Base-by-base conservation (phyloP, 2,797 vertebrate genomes). In the Triplophysa yarkandensis region DNA sequence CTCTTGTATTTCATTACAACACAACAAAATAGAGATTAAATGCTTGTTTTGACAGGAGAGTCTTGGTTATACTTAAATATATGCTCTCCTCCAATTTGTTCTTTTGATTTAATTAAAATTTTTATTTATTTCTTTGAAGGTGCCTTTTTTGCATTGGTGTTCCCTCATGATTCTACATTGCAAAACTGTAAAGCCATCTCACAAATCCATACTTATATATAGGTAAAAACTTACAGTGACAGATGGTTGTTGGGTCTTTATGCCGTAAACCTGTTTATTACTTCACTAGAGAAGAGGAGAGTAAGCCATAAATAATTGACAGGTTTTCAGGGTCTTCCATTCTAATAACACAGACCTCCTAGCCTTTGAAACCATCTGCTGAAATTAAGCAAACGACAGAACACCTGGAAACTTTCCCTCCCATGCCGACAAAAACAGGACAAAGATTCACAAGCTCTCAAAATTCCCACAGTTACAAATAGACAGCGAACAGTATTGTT, bases 281-380 rank as follows among this genome's bases (percentile, higher is more conserved):
- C 28, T 46, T n/a, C 4, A 16, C 48, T 44, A 7, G 8, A 54
- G 16, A 13, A 23, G 19, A 39, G 57, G 50, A 77, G 39, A 54
- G 65, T 27, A 70, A 32, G 21, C 32, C 32, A 25, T 74, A 39
- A 68, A 34, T n/a, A 4, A 28, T 23, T 41, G 52, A 43, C n/a
- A 30, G 50, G 19, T 74, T 82, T 66, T 76, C 60, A 36, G 62
- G 58, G 21, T 71, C 66, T 80, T 78, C 62, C 78, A 76, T 44
- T 44, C 52, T 52, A 62, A 13, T 25, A 32, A 71, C 77, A 71
- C 69, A 52, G n/a, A 70, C 19, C 52, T 34, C 13, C 10, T 2
- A 21, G 52, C 13, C 36, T 77, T 6, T 41, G 48, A 68, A 66
- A 32, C 21, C 25, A n/a, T 28, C 44, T 9, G 41, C 23, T 8